A percentile compares a stretch with the other conserved stretches of the same genome.
Evolutionary conservation across 2,797 vertebrate genomes (phyloP).

Genomic region (Rhinogobio ventralis): DNA sequence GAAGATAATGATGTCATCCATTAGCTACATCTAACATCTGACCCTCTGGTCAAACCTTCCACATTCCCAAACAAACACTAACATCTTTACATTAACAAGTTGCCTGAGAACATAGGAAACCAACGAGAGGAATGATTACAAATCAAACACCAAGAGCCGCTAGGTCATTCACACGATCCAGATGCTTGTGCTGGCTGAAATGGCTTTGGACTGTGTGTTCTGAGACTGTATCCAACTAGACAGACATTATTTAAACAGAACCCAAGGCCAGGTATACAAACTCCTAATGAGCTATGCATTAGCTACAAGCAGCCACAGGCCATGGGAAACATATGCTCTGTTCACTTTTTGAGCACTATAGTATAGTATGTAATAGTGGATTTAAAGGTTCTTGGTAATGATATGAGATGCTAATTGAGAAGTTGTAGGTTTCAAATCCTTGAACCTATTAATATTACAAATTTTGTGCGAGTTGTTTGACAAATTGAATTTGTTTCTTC

Average conservation of each 20-base stretch:
- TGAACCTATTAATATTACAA: background rate
- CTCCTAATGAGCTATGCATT: slow-evolving; percentile 53
- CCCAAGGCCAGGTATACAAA: slow-evolving; percentile 57
- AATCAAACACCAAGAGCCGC: slow-evolving; percentile 51
- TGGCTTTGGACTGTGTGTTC: slow-evolving; percentile 33
- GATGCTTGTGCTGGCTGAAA: slow-evolving; percentile 25
- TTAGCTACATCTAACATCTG: slow-evolving; percentile 24
- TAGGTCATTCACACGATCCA: slow-evolving; percentile 32
- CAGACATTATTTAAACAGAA: slow-evolving; percentile 53
- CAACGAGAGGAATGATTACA: slow-evolving; percentile 39
- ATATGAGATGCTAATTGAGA: background rate
- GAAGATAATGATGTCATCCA: slow-evolving; percentile 44
- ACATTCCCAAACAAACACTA: slow-evolving; percentile 50
- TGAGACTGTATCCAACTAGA: slow-evolving; percentile 35
- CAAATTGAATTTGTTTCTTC: background rate
- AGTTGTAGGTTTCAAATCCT: background rate
- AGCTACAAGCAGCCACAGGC: slow-evolving; percentile 38
- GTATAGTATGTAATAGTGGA: background rate
- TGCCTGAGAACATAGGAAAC: slow-evolving; percentile 30
- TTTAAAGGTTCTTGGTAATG: background rate
- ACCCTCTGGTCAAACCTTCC: slow-evolving; percentile 12
- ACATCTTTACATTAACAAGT: slow-evolving; percentile 48
- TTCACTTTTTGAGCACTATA: background rate
- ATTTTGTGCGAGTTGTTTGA: background rate
- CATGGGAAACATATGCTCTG: slow-evolving; percentile 28